phyloP scores from a whole-genome alignment of 2,888 invertebrate genomes.

The Junonia oenone region DNA sequence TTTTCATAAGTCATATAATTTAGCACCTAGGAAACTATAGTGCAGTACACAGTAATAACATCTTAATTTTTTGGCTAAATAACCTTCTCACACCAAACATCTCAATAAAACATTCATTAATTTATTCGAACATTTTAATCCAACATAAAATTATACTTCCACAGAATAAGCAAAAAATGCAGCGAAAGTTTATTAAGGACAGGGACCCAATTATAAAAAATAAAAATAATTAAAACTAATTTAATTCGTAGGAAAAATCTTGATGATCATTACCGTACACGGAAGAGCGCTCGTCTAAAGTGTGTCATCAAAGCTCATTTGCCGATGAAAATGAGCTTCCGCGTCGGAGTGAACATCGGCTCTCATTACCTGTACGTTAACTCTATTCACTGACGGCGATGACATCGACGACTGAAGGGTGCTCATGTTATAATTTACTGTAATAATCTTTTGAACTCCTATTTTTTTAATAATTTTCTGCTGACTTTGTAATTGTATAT shows the following conservation, averaged over 20 bases:
- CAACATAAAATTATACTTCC: too few species aligned
- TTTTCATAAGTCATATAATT: too few species aligned
- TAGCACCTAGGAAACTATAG: too few species aligned
- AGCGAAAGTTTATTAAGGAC: not conserved
- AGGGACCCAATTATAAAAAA: not conserved
- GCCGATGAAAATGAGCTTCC: constrained; percentile 22
- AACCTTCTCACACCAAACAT: not conserved
- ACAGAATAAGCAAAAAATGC: too few species aligned
- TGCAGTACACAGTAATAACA: too few species aligned
- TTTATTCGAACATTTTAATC: too few species aligned
- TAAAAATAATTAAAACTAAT: not conserved
- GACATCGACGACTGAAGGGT: not conserved
- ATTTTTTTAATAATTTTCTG: too few species aligned
- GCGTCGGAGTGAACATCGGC: constrained; percentile 13
- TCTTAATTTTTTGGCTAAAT: too few species aligned
- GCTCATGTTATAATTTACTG: too few species aligned
- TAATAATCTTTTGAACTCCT: too few species aligned
- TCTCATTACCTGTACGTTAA: constrained; percentile 12
- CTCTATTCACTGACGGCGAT: not conserved
- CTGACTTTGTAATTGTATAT: too few species aligned
- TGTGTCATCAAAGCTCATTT: constrained; percentile 27
- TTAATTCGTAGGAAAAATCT: not conserved
- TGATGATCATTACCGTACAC: constrained; percentile 1
- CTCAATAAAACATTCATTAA: too few species aligned
- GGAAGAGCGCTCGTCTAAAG: constrained; percentile 3